Evolutionary conservation across 2,113 vertebrate genomes (phyloP), one percentile per base, ranked within the genome.

Genomic region (Apeltes quadracus): DNA sequence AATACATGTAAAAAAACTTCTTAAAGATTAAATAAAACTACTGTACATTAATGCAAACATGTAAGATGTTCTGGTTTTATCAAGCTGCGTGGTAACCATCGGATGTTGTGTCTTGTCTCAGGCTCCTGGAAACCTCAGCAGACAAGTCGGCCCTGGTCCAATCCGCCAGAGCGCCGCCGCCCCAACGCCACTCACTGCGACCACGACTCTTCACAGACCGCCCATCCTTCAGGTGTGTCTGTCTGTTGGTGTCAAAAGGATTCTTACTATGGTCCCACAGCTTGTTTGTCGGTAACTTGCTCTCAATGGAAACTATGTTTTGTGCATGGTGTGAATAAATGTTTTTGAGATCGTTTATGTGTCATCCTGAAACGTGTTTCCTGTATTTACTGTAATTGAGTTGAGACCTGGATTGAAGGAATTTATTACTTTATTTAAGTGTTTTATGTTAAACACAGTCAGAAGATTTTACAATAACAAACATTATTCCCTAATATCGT

Each of bases 101-200:
- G 61, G 27, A 5, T 57, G 39, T 69, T 36, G 32, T 46, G 38
- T 15, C 36, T 46, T 13, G 39, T 58, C 16, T 65, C 83, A 98
- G 97, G 93, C 95, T 81, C 94, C 95, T 43, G 96, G 95, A 78
- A 92, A 94, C 0, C 94, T 97, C 83, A 95, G 92, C 75, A 94
- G 97, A 76, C 97, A 95, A 78, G 95, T 97, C 83, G 91, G 95
- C 83, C 95, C 96, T 32, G 94, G 94, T 54, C 93, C 95, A 65
- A 96, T 98, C 83, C 96, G 96, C 87, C 96, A 95, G 87, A 94
- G 94, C 83, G 94, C 95, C 90, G 95, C 96, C 83, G 92, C 94
- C 69, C 92, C 95, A 76, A 94, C 95, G 0, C 92, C 95, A 57
- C 93, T 95, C 57, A 89, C 95, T 67, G 92, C 94, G 25, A 94